Conservation (phyloP, 37 sponge, comb jelly and placozoan genomes). For the Beroe forskalii region DNA sequence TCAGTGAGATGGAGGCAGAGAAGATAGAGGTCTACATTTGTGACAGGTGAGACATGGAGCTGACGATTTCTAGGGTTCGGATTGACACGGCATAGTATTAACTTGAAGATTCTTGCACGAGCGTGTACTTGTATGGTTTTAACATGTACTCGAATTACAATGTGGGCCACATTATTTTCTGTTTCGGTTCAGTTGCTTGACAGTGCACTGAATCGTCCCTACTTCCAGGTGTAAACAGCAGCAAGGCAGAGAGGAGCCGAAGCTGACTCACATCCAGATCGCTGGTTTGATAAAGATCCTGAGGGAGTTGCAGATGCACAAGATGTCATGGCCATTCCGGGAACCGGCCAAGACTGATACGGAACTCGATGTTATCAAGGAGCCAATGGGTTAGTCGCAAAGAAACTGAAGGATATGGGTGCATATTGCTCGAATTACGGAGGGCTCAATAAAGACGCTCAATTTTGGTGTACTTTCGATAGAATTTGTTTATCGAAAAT, state of each 20-base stretch:
- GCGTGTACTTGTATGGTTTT: too few relatives aligned
- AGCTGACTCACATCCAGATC: conserved; percentile 62
- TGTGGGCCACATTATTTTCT: too few relatives aligned
- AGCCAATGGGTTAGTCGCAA: conserved; percentile 62
- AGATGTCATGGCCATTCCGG: conserved; percentile 63
- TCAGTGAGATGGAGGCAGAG: conserved; percentile 66
- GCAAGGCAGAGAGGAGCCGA: conserved; percentile 61
- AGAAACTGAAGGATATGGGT: background rate
- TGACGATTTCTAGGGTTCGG: too few relatives aligned
- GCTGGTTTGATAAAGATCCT: conserved; percentile 62
- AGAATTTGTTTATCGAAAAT: too few relatives aligned
- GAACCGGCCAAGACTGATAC: conserved; percentile 49
- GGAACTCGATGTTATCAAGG: conserved; percentile 34
- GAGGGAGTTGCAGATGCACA: conserved; percentile 57
- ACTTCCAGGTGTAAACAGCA: conserved; percentile 63
- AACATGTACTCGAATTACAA: too few relatives aligned
- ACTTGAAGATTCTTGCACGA: too few relatives aligned
- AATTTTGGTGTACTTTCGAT: too few relatives aligned
- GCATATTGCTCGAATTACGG: background rate
- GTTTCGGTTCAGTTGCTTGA: too few relatives aligned
- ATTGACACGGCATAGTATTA: too few relatives aligned
- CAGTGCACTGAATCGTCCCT: too few relatives aligned
- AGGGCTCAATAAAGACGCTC: background rate
- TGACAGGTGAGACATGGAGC: conserved; percentile 42
- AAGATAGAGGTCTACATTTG: conserved; percentile 60